Evolutionary conservation across 1,140 invertebrate genomes (phyloP), one percentile per base, ranked within the genome.

Genomic region (Matsumurasca onukii): DNA sequence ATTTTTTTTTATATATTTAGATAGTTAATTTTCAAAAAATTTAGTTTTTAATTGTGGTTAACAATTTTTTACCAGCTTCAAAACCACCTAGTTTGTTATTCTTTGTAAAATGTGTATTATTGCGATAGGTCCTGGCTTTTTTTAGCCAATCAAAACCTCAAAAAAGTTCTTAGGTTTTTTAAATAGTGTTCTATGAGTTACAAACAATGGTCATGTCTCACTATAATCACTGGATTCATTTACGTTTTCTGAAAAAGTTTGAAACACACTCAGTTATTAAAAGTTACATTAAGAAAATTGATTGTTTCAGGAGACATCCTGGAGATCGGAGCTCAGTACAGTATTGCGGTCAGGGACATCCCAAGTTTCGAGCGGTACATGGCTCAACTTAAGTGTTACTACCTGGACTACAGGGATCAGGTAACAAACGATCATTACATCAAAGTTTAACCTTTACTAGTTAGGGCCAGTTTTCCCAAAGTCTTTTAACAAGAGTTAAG

Each of bases 351-450:
- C 25, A 91, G 94, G 80, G 92, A 98, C 82, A 95, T 98, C 67
- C 92, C 93, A 72, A 89, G 94, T 0, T 99, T 98, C 81, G 96
- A 98, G 79, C 84, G 95, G 76, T 98, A 96, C 73, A 95, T 98
- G 88, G 93, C 95, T 22, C 97, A 98, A 80, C 79, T 99, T 24
- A 98, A 98, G 81, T 94, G 93, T 78, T 98, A 98, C 77, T 99
- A 98, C 79, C 93, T 97, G 78, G 96, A 98, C 83, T 98, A 98
- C 78, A 94, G 39, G 57, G 52, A 65, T 45, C 62, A 59, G 55
- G 55, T 59, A 29, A 27, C n/a, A n/a, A n/a, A n/a, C n/a, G n/a
- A n/a, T n/a, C n/a, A n/a, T n/a, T n/a, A n/a, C n/a, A 39, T 39
- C 34, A 9, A 39, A 94, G 85, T 93, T n/a, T n/a, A n/a, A n/a